Conservation (phyloP, 2,797 vertebrate genomes). For the Gallinago stenura region DNA sequence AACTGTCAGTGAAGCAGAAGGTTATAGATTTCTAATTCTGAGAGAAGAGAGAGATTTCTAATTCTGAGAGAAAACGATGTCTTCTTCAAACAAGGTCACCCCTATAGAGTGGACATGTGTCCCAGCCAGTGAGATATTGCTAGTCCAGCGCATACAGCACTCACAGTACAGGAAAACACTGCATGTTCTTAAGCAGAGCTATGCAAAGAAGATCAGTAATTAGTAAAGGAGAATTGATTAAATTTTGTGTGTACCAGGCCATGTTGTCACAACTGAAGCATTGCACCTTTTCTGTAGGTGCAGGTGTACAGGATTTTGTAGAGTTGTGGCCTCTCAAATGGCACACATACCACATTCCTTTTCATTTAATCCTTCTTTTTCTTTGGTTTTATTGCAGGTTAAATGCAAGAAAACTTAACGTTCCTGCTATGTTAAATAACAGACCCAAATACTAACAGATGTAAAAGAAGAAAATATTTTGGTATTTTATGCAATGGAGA, state of each 20-base stretch:
- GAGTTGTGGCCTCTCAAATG: not conserved
- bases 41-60: not conserved
- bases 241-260: not conserved
- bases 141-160: not conserved
- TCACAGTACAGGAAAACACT: not conserved
- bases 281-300: not conserved
- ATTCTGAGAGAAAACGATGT: not conserved
- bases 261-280: not conserved
- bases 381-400: not conserved
- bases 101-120: not conserved
- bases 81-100: not conserved
- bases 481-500: not conserved
- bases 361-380: not conserved
- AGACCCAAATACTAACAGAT: not conserved
- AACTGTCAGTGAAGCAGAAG: not conserved
- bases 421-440: not conserved
- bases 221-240: not conserved
- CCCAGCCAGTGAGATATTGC: not conserved
- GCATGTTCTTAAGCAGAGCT: not conserved
- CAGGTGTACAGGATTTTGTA: not conserved
- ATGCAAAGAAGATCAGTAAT: not conserved
- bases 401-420: not conserved
- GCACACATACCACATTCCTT: not conserved
- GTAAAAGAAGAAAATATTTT: not conserved
- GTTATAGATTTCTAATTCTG: constrained; percentile 1